These are phyloP conservation scores for Mallateleia sp. DNA, from an alignment of 2,888 invertebrate genomes.

Conservation along the genomic window DNA sequence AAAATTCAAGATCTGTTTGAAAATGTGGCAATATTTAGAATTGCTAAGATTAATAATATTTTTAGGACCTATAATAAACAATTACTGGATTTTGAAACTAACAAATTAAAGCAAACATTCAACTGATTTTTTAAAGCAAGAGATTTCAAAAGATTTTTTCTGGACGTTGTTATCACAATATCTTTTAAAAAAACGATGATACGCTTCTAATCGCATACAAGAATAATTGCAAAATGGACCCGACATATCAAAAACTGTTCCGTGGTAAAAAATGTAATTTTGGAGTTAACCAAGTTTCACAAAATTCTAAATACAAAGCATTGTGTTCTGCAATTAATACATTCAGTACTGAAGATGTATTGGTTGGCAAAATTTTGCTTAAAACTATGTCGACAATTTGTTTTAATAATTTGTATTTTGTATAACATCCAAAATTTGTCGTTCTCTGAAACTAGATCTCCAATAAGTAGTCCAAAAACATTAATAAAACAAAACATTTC, in stretches of 20 bases:
- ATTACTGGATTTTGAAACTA: too few species aligned
- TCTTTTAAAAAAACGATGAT: too few species aligned
- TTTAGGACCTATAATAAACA: too few species aligned
- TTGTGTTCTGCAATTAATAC: conserved; percentile 38
- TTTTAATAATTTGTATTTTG: conserved; percentile 10
- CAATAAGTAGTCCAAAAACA: conserved; percentile 34
- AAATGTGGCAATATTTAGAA: too few species aligned
- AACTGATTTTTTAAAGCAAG: conserved; percentile 7
- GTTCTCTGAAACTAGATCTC: conserved; percentile 31
- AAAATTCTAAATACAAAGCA: conserved; percentile 30
- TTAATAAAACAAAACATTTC: conserved; percentile 39
- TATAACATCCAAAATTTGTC: conserved; percentile 44
- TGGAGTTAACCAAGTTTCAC: conserved; percentile 20
- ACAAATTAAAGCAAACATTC: background rate
- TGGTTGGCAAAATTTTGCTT: conserved; percentile 29
- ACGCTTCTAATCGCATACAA: conserved; percentile 51
- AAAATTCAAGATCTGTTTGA: too few species aligned
- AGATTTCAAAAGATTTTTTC: conserved; percentile 17
- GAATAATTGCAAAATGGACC: conserved; percentile 52
- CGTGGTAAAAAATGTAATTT: conserved; percentile 59
- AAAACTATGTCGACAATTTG: conserved; percentile 23
- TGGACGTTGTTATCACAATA: background rate
- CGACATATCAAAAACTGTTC: conserved; percentile 36
- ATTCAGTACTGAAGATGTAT: conserved; percentile 12
- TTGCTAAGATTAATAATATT: too few species aligned